Evolutionary conservation across 2,888 invertebrate species (phyloP), one percentile per base, ranked within the genome.

Genomic region (Leucophenga maculata): DNA sequence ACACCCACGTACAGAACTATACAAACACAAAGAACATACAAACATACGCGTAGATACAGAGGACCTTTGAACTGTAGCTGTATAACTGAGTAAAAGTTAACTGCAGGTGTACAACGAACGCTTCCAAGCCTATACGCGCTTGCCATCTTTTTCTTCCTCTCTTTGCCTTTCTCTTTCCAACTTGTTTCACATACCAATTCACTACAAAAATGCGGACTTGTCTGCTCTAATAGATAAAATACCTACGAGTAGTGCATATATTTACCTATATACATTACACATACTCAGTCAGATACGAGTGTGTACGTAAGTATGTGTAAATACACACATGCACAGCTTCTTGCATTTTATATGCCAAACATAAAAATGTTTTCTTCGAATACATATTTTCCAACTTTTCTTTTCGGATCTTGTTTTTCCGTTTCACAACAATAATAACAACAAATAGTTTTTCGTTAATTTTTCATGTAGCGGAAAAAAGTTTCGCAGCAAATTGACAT

Each of bases 51-150:
- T n/a, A n/a, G n/a, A n/a, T n/a, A 26, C 26, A 26, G 2, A 26
- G 26, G 26, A 26, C 2, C 26, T 26, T 26, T 26, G 26, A 26
- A 26, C 26, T 44, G 48, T 72, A 69, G 69, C 66, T 72, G n/a
- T n/a, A 67, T 65, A 70, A 69, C 69, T 70, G 60, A 52, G 50
- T 71, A 62, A 46, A 71, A 65, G 20, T 72, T 69, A 68, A 65
- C 70, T 68, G 57, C 46, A n/a, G 44, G 60, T 22, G 60, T n/a
- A n/a, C n/a, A n/a, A n/a, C 67, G 26, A 26, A 26, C 4, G 4
- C 26, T 26, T 26, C 2, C 26, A 26, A 4, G 26, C 26, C 26
- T 26, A 26, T 26, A 26, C 3, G 26, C 26, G 4, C 26, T 26
- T 26, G 26, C 26, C 4, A 3, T 26, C 26, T 4, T 4, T 26